Conservation (phyloP, 2,113 vertebrate species). For the Callospermophilus lateralis region DNA sequence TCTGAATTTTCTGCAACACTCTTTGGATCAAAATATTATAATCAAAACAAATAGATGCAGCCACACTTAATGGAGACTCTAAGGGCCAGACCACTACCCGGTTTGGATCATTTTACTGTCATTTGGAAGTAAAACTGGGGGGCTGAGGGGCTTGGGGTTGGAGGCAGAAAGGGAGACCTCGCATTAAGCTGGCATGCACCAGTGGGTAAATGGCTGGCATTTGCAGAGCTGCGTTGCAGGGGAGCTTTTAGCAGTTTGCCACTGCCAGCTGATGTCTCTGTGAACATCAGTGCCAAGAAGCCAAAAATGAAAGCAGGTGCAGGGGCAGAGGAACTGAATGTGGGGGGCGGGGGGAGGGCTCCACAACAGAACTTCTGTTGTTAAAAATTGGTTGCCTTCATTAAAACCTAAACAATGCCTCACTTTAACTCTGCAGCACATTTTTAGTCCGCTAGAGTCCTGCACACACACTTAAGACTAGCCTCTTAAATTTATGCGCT, state of each 20-base stretch:
- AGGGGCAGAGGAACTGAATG: constrained; percentile 85
- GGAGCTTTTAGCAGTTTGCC: constrained; percentile 89
- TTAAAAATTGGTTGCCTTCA: constrained; percentile 87
- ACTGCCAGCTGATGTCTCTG: constrained; percentile 91
- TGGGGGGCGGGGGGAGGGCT: constrained; percentile 69
- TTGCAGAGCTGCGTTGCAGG: constrained; percentile 88
- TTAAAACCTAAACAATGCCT: constrained; percentile 88
- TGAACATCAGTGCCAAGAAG: constrained; percentile 88
- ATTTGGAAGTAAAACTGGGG: constrained; percentile 83
- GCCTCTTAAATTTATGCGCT: constrained; percentile 83
- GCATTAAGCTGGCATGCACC: constrained; percentile 86
- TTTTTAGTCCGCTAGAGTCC: constrained; percentile 83
- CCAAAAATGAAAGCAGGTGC: constrained; percentile 91
- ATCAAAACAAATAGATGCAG: constrained; percentile 71
- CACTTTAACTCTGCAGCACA: constrained; percentile 86
- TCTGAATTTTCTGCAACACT: constrained; percentile 79
- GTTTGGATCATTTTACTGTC: constrained; percentile 78
- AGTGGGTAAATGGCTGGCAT: constrained; percentile 89
- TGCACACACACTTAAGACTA: constrained; percentile 84
- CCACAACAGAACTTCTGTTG: constrained; percentile 89
- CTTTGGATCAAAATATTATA: constrained; percentile 85
- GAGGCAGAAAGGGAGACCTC: constrained; percentile 76
- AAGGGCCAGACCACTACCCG: constrained; percentile 67
- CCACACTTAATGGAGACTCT: constrained; percentile 78
- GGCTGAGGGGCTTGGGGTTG: constrained; percentile 37